Conservation (phyloP, 2,113 vertebrate genomes). For the Spilogale gracilis region DNA sequence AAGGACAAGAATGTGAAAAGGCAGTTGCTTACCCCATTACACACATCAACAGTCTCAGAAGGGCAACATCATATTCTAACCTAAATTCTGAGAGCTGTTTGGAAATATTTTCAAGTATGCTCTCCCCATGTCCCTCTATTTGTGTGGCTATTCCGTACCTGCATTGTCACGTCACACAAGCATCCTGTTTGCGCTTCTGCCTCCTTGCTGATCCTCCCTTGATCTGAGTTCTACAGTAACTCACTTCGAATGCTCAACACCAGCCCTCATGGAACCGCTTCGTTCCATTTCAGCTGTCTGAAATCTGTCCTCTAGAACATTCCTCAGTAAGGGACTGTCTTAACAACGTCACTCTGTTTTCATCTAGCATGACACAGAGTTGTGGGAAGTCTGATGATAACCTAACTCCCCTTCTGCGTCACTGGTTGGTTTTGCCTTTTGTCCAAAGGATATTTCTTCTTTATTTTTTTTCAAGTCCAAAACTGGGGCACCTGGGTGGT, state of each 20-base stretch:
- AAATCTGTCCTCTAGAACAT: background rate
- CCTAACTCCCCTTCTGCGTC: background rate
- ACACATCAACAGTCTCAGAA: background rate
- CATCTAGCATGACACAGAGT: background rate
- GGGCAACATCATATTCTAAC: background rate
- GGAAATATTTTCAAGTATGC: background rate
- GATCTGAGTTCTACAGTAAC: background rate
- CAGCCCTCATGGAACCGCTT: rapidly evolving
- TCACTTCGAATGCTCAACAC: rapidly evolving
- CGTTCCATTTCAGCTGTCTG: background rate
- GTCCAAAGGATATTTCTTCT: background rate
- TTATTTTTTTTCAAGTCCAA: no score
- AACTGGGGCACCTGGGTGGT: background rate
- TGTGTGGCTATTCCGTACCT: rapidly evolving
- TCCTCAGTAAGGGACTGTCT: background rate
- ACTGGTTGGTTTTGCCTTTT: background rate
- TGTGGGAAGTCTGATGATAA: background rate
- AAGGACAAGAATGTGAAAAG: background rate
- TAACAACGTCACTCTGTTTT: background rate
- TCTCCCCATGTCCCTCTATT: background rate
- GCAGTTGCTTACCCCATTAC: no score
- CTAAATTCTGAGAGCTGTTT: background rate
- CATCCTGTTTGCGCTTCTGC: rapidly evolving
- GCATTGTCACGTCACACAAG: background rate
- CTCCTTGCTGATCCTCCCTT: background rate